Conservation (phyloP, 2,113 vertebrate species). For the Psephotus haematonotus region DNA sequence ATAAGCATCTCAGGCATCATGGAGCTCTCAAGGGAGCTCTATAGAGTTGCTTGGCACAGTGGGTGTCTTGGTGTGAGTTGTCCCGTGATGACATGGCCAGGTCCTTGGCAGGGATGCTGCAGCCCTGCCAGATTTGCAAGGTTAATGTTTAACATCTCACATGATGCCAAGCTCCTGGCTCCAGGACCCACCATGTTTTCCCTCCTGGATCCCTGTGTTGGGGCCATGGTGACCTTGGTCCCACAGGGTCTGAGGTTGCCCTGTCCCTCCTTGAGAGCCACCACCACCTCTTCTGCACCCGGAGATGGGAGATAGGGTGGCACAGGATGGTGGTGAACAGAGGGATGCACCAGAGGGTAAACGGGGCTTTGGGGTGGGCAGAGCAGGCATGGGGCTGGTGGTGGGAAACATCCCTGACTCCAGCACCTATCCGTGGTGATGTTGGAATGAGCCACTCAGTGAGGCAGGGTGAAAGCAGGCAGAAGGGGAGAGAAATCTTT, state of each 20-base stretch:
- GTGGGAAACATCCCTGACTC: neutral
- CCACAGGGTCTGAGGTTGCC: neutral
- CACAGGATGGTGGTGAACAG: fast-evolving
- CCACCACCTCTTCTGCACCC: neutral
- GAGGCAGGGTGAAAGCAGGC: neutral
- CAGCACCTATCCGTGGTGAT: neutral
- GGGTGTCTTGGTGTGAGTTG: fast-evolving
- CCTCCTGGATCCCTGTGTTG: fast-evolving
- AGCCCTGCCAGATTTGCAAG: neutral
- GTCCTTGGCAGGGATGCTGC: neutral
- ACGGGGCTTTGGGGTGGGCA: neutral
- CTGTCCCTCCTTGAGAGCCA: neutral
- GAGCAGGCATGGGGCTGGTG: neutral
- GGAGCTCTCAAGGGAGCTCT: fast-evolving
- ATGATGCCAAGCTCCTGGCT: neutral
- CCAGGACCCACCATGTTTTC: fast-evolving
- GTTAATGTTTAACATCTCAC: neutral
- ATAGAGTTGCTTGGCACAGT: fast-evolving
- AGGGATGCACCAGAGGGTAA: neutral
- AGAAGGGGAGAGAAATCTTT: neutral
- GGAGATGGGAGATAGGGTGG: neutral
- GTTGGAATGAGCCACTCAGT: fast-evolving
- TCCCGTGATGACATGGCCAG: fast-evolving
- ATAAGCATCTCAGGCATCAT: fast-evolving
- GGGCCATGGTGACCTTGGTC: fast-evolving